Evolutionary conservation across 1,140 invertebrate genomes (phyloP).

Genomic region (Aphelenchoides besseyi): DNA sequence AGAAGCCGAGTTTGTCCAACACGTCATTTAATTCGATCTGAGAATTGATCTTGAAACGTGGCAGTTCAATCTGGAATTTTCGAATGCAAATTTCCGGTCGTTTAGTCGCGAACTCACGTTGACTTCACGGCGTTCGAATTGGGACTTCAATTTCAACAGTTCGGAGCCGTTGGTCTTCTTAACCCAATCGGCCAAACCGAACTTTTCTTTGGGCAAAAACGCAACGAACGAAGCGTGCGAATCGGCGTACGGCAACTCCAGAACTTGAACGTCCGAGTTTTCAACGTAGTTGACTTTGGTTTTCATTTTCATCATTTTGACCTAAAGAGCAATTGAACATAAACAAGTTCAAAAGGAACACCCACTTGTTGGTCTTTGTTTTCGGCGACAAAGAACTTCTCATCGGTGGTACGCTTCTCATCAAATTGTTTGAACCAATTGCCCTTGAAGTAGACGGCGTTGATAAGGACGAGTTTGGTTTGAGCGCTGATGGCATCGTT

Average conservation of each 20-base stretch:
- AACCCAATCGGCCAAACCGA: conserved; percentile 20
- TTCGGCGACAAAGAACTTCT: conserved; percentile 31
- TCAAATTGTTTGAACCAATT: conserved; percentile 35
- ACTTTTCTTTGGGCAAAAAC: conserved; percentile 28
- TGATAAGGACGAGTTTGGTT: conserved; percentile 42
- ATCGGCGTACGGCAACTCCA: conserved; percentile 23
- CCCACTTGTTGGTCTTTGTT: conserved; percentile 22
- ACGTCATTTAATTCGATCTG: conserved; percentile 38
- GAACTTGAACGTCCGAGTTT: conserved; percentile 27
- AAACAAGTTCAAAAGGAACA: neutral
- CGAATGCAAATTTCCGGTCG: neutral
- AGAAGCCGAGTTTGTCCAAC: conserved; percentile 51
- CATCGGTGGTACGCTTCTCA: conserved; percentile 20
- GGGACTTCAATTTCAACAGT: conserved; percentile 10
- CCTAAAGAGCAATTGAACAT: neutral
- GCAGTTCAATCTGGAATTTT: conserved; percentile 35
- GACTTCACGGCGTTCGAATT: conserved; percentile 24
- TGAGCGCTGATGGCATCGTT: conserved; percentile 1
- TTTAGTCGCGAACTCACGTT: conserved; percentile 26
- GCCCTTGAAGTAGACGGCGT: conserved; percentile 51
- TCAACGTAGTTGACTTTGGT: conserved; percentile 23
- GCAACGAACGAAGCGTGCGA: conserved; percentile 13
- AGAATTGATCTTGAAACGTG: conserved; percentile 58
- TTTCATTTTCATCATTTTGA: conserved; percentile 30
- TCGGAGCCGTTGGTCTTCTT: conserved; percentile 17